phyloP scores from a whole-genome alignment of 2,888 invertebrate species.

The Agrochola macilenta region DNA sequence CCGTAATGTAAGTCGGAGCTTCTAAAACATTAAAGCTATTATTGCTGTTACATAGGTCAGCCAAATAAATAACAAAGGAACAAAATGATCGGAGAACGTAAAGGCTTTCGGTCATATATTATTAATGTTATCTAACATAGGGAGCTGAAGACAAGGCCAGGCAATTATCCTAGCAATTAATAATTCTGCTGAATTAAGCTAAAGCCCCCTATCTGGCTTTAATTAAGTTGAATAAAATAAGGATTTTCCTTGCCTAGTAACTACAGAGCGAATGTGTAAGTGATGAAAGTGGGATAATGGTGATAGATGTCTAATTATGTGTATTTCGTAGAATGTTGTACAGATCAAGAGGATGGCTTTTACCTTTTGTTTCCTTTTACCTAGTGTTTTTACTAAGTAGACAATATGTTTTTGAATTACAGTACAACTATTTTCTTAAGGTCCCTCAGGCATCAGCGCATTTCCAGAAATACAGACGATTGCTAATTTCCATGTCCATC shows the following conservation, averaged over 20 bases:
- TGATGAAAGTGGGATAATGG: constrained; percentile 28
- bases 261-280: constrained; percentile 24
- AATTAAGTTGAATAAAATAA: constrained; percentile 68
- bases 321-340: neutral
- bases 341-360: neutral
- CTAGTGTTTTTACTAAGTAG: neutral
- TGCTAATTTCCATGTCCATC: no score
- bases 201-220: constrained; percentile 58
- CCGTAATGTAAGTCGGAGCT: neutral
- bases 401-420: neutral
- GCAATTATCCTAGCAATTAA: constrained; percentile 72
- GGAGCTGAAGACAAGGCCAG: constrained; percentile 66
- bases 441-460: no score
- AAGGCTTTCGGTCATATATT: constrained; percentile 66
- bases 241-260: constrained; percentile 45
- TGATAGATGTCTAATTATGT: constrained; percentile 29
- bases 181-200: constrained; percentile 70
- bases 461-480: no score
- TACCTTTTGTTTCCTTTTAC: neutral
- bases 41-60: constrained; percentile 36
- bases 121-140: constrained; percentile 69
- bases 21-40: constrained; percentile 29
- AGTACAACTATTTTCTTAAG: no score
- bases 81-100: constrained; percentile 64
- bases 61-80: constrained; percentile 49